Percentiles rank a stretch among this genome's conserved stretches.
Conservation (phyloP, 2,113 vertebrate species). For the Xiphias gladius region DNA sequence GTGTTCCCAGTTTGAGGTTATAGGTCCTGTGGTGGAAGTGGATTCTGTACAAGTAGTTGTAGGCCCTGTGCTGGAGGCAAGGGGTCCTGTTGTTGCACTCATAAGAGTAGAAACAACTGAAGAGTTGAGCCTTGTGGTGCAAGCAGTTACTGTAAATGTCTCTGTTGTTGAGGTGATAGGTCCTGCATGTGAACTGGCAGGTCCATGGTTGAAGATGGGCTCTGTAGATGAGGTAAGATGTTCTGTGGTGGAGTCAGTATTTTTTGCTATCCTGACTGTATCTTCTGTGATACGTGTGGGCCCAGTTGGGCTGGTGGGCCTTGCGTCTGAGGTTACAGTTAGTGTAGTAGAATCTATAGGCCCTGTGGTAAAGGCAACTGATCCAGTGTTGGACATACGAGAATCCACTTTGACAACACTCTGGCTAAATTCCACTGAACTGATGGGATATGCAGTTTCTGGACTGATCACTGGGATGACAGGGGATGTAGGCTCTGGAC, state of each 20-base stretch:
- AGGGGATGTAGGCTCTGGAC: slow-evolving; percentile 73
- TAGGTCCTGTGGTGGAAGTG: slow-evolving; percentile 36
- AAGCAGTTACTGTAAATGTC: slow-evolving; percentile 25
- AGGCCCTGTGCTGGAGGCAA: slow-evolving; percentile 17
- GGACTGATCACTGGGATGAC: slow-evolving; percentile 44
- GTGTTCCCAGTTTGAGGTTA: slow-evolving; percentile 38
- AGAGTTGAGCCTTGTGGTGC: slow-evolving; percentile 16
- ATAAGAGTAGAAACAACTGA: slow-evolving; percentile 12
- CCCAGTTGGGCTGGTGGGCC: neutral
- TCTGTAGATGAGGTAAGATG: slow-evolving; percentile 59
- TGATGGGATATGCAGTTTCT: slow-evolving; percentile 44
- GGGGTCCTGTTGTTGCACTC: slow-evolving; percentile 29
- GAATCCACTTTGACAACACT: slow-evolving; percentile 36
- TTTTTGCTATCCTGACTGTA: slow-evolving; percentile 38
- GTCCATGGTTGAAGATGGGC: slow-evolving; percentile 4
- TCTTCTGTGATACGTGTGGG: slow-evolving; percentile 20
- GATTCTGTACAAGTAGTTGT: slow-evolving; percentile 16
- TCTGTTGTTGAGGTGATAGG: slow-evolving; percentile 17
- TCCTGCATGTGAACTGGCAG: slow-evolving; percentile 15
- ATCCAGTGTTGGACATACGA: slow-evolving; percentile 16
- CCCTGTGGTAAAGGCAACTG: slow-evolving; percentile 28
- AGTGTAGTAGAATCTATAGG: slow-evolving; percentile 6
- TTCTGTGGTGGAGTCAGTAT: slow-evolving; percentile 31
- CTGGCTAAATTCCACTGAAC: slow-evolving; percentile 37
- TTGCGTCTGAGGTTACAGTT: slow-evolving; percentile 41